Percentiles rank a stretch among this genome's conserved stretches.
Conservation (phyloP, 2,113 vertebrate genomes). For the Coptodon bakossiorum region DNA sequence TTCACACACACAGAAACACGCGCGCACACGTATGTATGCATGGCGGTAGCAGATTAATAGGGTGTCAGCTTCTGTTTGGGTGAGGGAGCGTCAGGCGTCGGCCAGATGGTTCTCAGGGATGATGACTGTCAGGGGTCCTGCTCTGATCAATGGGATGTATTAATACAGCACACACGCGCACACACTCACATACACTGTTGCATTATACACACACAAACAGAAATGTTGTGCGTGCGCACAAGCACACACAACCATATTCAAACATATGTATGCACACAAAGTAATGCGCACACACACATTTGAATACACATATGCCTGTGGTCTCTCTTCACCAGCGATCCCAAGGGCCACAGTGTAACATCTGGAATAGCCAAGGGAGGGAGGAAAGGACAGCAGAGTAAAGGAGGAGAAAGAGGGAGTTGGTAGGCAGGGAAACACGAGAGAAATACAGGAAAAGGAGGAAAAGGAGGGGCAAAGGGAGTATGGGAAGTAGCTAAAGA, state of each 20-base stretch:
- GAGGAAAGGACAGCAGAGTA: slow-evolving; percentile 53
- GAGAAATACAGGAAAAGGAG: neutral
- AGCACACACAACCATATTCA: slow-evolving; percentile 25
- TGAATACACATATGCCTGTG: slow-evolving; percentile 14
- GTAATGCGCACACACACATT: neutral
- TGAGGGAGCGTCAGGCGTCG: slow-evolving; percentile 98
- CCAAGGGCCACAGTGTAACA: slow-evolving; percentile 88
- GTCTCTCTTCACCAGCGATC: slow-evolving; percentile 86
- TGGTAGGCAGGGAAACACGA: slow-evolving; percentile 10
- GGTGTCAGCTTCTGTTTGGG: slow-evolving; percentile 99
- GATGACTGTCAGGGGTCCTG: slow-evolving; percentile 99
- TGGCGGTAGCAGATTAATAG: slow-evolving; percentile 93
- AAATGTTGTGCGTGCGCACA: slow-evolving; percentile 19
- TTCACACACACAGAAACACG: slow-evolving; percentile 12
- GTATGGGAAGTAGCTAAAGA: neutral
- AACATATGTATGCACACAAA: slow-evolving; percentile 63
- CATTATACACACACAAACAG: slow-evolving; percentile 25
- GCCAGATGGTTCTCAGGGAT: slow-evolving; percentile 99
- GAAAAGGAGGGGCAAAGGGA: neutral
- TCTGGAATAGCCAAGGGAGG: slow-evolving; percentile 88
- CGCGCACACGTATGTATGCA: slow-evolving; percentile 45
- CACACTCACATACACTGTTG: slow-evolving; percentile 17
- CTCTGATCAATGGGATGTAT: slow-evolving; percentile 99
- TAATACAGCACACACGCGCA: slow-evolving; percentile 79
- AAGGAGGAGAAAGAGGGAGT: slow-evolving; percentile 30